Evolutionary conservation across 2,113 vertebrate species (phyloP).

Genomic region (Cynocephalus volans): DNA sequence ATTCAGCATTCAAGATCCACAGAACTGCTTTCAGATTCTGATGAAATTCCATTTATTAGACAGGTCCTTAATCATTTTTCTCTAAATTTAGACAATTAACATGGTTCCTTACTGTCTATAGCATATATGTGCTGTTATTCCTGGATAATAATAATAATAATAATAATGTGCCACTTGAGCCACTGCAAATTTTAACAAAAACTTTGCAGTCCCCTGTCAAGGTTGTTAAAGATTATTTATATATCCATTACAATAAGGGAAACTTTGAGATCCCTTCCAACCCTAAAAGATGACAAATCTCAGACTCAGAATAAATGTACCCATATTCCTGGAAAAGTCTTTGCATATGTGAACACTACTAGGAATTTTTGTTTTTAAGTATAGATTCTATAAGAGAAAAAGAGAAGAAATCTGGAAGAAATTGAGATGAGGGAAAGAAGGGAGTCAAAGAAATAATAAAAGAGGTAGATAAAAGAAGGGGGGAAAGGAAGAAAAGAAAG

Average conservation of each 20-base stretch:
- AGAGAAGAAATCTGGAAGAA: not conserved
- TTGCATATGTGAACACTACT: not conserved
- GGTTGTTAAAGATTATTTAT: not conserved
- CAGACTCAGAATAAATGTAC: constrained; percentile 2
- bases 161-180: not conserved
- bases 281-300: not conserved
- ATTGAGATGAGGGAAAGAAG: not conserved
- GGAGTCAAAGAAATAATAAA: not conserved
- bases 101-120: not conserved
- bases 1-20: not conserved
- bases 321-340: not conserved
- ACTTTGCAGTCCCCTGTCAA: not conserved
- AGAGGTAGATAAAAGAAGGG: not conserved
- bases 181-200: constrained; percentile 6
- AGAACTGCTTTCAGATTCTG: not conserved
- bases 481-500: not conserved
- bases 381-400: constrained; percentile 10
- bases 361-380: not conserved
- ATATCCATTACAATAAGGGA: not conserved
- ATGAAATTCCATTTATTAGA: not conserved
- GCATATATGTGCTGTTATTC: not conserved
- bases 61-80: not conserved
- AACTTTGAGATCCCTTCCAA: not conserved
- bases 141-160: not conserved
- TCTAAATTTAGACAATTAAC: not conserved